Evolutionary conservation across 2,797 vertebrate species (phyloP).

Genomic region (Spheniscus humboldti): DNA sequence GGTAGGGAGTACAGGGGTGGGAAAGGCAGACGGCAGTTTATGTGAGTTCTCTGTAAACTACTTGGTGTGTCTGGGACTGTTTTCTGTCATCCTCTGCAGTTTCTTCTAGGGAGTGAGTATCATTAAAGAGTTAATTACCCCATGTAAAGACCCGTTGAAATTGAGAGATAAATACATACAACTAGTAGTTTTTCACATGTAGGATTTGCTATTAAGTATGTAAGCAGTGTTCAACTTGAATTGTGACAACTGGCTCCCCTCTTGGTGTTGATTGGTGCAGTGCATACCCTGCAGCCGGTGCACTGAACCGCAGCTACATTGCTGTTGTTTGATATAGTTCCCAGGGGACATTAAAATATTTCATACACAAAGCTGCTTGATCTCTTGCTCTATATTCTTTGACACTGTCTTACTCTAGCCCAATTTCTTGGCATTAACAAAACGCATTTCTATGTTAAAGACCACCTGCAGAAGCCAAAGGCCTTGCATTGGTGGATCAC

Average conservation of each 20-base stretch:
- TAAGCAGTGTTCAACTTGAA: not conserved
- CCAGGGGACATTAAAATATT: not conserved
- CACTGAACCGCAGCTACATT: not conserved
- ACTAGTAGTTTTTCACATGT: not conserved
- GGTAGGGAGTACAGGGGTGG: not conserved
- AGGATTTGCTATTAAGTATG: not conserved
- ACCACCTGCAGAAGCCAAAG: not conserved
- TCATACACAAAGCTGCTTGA: not conserved
- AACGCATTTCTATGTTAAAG: not conserved
- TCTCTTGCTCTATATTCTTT: not conserved
- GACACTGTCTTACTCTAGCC: not conserved
- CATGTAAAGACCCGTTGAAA: not conserved
- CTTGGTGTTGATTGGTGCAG: not conserved
- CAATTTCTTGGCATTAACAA: not conserved
- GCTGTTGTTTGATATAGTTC: not conserved
- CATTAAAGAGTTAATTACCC: not conserved
- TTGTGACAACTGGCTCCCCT: slow-evolving; percentile 9
- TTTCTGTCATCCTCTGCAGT: not conserved
- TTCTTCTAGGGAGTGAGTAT: not conserved
- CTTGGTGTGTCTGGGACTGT: not conserved
- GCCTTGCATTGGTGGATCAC: not conserved
- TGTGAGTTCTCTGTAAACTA: not conserved
- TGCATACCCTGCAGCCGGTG: slow-evolving; percentile 20
- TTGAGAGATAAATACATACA: not conserved
- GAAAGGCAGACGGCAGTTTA: not conserved